Base-by-base conservation (phyloP, 23 tunicate genomes). In the Ciona savignyi region DNA sequence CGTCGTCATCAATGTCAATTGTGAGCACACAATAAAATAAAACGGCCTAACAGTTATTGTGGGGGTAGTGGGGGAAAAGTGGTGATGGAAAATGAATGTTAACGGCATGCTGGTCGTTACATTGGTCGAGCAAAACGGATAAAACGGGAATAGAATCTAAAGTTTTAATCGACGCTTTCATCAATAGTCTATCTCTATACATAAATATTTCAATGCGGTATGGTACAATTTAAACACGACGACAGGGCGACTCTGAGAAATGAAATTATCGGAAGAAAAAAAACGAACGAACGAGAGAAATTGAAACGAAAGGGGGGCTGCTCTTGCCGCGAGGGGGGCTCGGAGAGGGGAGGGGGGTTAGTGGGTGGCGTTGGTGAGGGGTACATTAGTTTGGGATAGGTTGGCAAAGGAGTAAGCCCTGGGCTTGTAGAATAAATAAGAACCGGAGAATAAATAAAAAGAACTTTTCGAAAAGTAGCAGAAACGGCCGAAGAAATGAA, bases 271-370 rank as follows among this genome's bases (percentile, higher is more conserved):
- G 56, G 15, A 42, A 42, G 15, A 15, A 42, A 42, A 42, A 6
- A 42, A 42, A 42, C 9, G 11, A 42, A 42, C 56, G 56, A 42
- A 42, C n/a, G n/a, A n/a, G n/a, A n/a, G n/a, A n/a, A 42, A 15
- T 42, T 42, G 56, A 42, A 42, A 42, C 56, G 56, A 42, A 42
- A 42, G 56, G 56, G 56, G 56, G 56, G 56, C 56, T 42, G 56
- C 56, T 42, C 56, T 9, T 42, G 56, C 56, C 56, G 15, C 15
- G 15, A 42, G 56, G 11, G 56, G 56, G 56, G 56, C n/a, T n/a
- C n/a, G n/a, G n/a, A n/a, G n/a, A n/a, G n/a, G n/a, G n/a, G n/a
- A n/a, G n/a, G n/a, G n/a, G n/a, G n/a, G n/a, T n/a, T n/a, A n/a
- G n/a, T 42, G 56, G 56, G 56, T 42, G 56, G 15, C 56, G 56